Percentiles rank a stretch among this genome's conserved stretches.
phyloP scores from a whole-genome alignment of 64 coral and sea anemone genomes.

The Actinia equina region DNA sequence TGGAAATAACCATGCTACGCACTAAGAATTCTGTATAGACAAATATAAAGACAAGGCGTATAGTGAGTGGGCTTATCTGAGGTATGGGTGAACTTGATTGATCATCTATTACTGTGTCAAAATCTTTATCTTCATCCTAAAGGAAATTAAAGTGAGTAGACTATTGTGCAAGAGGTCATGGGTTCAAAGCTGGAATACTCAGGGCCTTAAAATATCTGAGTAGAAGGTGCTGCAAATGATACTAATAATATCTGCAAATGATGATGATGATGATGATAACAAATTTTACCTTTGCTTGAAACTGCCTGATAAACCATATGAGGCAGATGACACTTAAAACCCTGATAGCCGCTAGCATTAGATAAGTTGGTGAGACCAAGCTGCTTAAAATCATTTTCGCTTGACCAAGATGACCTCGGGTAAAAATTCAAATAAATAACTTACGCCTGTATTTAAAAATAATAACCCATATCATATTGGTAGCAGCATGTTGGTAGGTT shows the following conservation, averaged over 20 bases:
- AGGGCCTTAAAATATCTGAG: too few species aligned
- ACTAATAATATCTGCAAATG: too few species aligned
- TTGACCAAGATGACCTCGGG: slow-evolving; percentile 32
- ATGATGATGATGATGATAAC: too few species aligned
- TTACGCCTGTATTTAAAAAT: too few species aligned
- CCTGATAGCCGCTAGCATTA: slow-evolving; percentile 30
- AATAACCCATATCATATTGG: too few species aligned
- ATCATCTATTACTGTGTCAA: neutral
- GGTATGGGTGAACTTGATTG: neutral
- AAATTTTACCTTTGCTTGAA: neutral
- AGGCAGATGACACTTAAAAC: slow-evolving; percentile 38
- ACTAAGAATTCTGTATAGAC: slow-evolving; percentile 69
- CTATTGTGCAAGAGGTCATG: too few species aligned
- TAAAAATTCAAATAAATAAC: neutral
- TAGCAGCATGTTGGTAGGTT: too few species aligned
- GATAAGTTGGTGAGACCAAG: slow-evolving; percentile 42
- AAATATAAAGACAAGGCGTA: slow-evolving; percentile 56
- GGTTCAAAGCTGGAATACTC: too few species aligned
- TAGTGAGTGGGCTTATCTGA: slow-evolving; percentile 22
- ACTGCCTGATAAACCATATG: neutral
- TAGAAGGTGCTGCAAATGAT: too few species aligned
- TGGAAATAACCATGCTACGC: slow-evolving; percentile 46
- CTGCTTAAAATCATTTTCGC: slow-evolving; percentile 38
- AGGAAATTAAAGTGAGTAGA: neutral
- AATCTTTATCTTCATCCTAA: neutral